phyloP scores from a whole-genome alignment of 2,888 invertebrate species.

The Drosophila trichaetosa region DNA sequence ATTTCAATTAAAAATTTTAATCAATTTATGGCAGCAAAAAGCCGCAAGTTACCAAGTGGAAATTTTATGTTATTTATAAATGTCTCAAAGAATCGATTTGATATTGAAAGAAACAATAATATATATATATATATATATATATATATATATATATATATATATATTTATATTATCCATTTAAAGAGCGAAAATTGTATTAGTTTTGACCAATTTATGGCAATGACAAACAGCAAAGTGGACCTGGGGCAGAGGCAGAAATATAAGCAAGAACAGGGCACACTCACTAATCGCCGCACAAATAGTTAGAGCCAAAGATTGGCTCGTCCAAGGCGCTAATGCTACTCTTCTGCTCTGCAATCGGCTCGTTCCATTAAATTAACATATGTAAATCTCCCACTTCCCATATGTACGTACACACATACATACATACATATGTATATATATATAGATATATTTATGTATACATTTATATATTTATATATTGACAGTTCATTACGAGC shows the following conservation, averaged over 20 bases:
- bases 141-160: too few relatives aligned
- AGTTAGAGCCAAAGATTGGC: slow-evolving; percentile 8
- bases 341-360: slow-evolving; percentile 8
- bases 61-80: not conserved
- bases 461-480: slow-evolving; percentile 16
- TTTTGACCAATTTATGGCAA: slow-evolving; percentile 12
- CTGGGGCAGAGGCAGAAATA: too few relatives aligned
- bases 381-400: slow-evolving; percentile 33
- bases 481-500: slow-evolving; percentile 57
- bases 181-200: not conserved
- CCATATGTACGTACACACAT: not conserved
- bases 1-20: not conserved
- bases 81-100: not conserved
- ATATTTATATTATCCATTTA: not conserved
- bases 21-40: not conserved
- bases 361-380: slow-evolving; percentile 57
- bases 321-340: not conserved
- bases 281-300: not conserved
- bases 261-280: too few relatives aligned
- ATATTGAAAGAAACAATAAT: not conserved
- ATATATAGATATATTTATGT: not conserved
- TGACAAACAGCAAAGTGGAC: not conserved
- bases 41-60: not conserved
- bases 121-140: too few relatives aligned
- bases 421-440: not conserved